Conservation (phyloP, 2,888 invertebrate species). For the Griposia aprilina region DNA sequence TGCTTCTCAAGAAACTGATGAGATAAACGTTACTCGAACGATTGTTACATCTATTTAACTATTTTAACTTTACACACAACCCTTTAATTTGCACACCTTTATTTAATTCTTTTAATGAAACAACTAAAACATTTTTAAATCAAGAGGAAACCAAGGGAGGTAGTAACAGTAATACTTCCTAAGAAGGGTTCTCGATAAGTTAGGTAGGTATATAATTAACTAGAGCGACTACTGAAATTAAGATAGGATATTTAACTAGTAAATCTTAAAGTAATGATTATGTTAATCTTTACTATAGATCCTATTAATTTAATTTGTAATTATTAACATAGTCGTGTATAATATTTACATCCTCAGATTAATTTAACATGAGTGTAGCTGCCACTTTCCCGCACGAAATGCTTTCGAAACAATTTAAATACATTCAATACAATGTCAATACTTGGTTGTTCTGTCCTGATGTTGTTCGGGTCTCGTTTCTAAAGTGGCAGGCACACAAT, state of each 20-base stretch:
- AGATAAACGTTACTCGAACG: constrained; percentile 83
- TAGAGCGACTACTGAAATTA: constrained; percentile 88
- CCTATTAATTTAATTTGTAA: constrained; percentile 88
- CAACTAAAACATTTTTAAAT: constrained; percentile 78
- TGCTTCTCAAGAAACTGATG: constrained; percentile 72
- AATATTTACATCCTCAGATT: constrained; percentile 87
- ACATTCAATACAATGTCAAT: constrained; percentile 37
- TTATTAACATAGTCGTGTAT: constrained; percentile 88
- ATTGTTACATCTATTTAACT: constrained; percentile 87
- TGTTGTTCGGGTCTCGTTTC: constrained; percentile 39
- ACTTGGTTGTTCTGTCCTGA: constrained; percentile 17
- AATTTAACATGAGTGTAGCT: constrained; percentile 83
- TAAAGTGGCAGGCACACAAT: constrained; percentile 84
- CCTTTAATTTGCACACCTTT: constrained; percentile 90
- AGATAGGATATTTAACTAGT: constrained; percentile 85
- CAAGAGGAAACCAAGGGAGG: constrained; percentile 75
- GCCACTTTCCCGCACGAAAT: constrained; percentile 73
- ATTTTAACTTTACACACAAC: constrained; percentile 91
- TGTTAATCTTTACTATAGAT: constrained; percentile 88
- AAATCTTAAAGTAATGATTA: constrained; percentile 89
- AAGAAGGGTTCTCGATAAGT: constrained; percentile 77
- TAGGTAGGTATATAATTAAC: constrained; percentile 77
- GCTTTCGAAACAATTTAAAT: constrained; percentile 38
- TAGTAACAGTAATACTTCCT: constrained; percentile 77
- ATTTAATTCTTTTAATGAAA: constrained; percentile 81